Evolutionary conservation across 2,797 vertebrate genomes (phyloP), one percentile per base, ranked within the genome.

Genomic region (Caiman crocodilus): DNA sequence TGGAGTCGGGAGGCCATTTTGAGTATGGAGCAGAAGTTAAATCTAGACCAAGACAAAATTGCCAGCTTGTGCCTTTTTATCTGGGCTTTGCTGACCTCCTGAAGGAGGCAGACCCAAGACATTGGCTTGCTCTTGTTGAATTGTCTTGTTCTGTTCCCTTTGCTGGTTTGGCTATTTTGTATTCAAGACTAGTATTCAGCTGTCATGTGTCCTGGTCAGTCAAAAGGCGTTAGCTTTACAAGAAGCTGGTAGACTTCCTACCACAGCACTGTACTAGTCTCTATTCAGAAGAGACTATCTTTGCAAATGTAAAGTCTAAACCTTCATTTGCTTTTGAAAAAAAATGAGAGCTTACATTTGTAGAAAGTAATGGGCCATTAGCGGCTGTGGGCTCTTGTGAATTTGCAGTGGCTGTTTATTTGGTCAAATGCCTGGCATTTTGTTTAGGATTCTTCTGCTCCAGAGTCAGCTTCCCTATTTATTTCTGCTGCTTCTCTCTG

Each of bases 311-410:
- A 81, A 87, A 85, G 23, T 9, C 32, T 85, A 71, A 78, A 93
- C 20, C 14, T 61, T 91, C 42, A 75, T 91, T 95, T 91, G 74
- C 14, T 83, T 42, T n/a, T 94, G 77, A 67, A 90, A 92, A 35
- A 50, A 50, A 90, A 84, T 77, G 26, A 76, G 85, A 88, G 21
- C 25, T 83, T 85, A 35, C 64, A 7, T 84, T 90, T 90, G 28
- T 25, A 71, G 76, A 79, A 91, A 88, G 32, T 59, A 42, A 13
- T 30, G 11, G 11, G 5, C 30, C 87, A 59, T 16, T 84, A 8
- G 65, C 6, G 85, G 56, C 10, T 35, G 80, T 85, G 5, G 82
- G 59, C 14, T 58, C 3, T 50, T n/a, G n/a, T n/a, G n/a, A n/a
- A n/a, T n/a, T n/a, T n/a, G n/a, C n/a, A n/a, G n/a, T n/a, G n/a